These are phyloP conservation scores for Xiphophorus maculatus DNA, from an alignment of 2,113 vertebrate genomes.

Conservation along the genomic window DNA sequence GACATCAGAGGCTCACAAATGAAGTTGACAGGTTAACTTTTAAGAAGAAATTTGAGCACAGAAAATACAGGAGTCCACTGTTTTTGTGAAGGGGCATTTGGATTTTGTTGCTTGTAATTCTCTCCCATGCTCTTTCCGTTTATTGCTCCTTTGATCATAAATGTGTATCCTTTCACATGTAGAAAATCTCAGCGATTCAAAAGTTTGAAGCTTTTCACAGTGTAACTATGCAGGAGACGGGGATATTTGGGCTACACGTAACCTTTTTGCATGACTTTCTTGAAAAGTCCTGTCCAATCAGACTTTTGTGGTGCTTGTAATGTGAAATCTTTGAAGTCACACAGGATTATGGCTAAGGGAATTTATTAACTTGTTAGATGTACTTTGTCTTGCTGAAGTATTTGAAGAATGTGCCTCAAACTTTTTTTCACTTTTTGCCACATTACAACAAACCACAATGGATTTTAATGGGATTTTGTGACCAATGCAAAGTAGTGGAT, in stretches of 20 bases:
- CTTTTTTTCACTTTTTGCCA: too few species aligned
- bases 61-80: constrained; percentile 39
- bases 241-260: neutral
- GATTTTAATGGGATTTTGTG: too few species aligned
- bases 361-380: too few species aligned
- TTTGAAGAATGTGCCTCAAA: too few species aligned
- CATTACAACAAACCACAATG: too few species aligned
- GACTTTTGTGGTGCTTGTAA: too few species aligned
- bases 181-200: neutral
- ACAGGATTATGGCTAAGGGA: too few species aligned
- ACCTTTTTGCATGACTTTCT: neutral
- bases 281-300: too few species aligned
- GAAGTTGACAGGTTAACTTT: constrained; percentile 60
- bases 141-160: neutral
- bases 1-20: constrained; percentile 42
- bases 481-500: too few species aligned
- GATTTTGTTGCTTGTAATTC: constrained; percentile 42
- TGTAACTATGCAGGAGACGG: neutral
- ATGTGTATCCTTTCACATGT: neutral
- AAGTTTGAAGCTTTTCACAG: neutral
- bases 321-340: too few species aligned
- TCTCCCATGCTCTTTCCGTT: neutral
- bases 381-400: too few species aligned
- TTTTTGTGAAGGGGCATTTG: constrained; percentile 30
- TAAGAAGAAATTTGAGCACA: constrained; percentile 58